phyloP scores from a whole-genome alignment of 2,888 invertebrate genomes.

The Chalcis sispes region DNA sequence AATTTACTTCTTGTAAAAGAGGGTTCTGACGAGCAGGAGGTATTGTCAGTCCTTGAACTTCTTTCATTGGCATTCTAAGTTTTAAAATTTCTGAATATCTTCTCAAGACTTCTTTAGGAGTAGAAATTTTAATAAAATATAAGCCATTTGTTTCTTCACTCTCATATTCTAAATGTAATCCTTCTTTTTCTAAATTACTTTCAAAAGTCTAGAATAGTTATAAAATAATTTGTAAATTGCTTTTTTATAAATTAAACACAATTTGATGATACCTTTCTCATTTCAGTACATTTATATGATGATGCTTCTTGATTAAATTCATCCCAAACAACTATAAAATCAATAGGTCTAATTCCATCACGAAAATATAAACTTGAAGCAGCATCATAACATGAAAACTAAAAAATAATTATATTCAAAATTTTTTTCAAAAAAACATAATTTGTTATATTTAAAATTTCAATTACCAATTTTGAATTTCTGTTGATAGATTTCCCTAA shows the following conservation, averaged over 20 bases:
- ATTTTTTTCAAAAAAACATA: constrained; percentile 9
- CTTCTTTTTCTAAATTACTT: constrained; percentile 84
- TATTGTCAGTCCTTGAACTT: constrained; percentile 79
- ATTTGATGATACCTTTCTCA: constrained; percentile 63
- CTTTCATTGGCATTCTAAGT: constrained; percentile 95
- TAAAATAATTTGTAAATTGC: background rate
- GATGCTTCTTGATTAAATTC: constrained; percentile 78
- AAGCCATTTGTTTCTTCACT: constrained; percentile 82
- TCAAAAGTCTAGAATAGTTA: constrained; percentile 79
- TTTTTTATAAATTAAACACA: background rate
- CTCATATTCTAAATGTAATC: constrained; percentile 85
- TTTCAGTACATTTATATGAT: constrained; percentile 65
- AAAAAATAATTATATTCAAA: constrained; percentile 13
- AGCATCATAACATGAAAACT: constrained; percentile 60
- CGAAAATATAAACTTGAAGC: constrained; percentile 79
- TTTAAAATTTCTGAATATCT: constrained; percentile 95
- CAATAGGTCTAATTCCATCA: constrained; percentile 84
- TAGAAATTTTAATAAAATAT: constrained; percentile 92
- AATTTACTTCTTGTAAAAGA: constrained; percentile 77
- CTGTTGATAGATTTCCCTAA: constrained; percentile 57
- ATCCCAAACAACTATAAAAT: constrained; percentile 89
- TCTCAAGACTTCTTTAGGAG: constrained; percentile 87
- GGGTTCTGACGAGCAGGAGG: constrained; percentile 29
- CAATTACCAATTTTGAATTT: constrained; percentile 62
- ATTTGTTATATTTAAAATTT: background rate